Conservation (phyloP, 2,797 vertebrate species). For the Emydoidea blandingii region DNA sequence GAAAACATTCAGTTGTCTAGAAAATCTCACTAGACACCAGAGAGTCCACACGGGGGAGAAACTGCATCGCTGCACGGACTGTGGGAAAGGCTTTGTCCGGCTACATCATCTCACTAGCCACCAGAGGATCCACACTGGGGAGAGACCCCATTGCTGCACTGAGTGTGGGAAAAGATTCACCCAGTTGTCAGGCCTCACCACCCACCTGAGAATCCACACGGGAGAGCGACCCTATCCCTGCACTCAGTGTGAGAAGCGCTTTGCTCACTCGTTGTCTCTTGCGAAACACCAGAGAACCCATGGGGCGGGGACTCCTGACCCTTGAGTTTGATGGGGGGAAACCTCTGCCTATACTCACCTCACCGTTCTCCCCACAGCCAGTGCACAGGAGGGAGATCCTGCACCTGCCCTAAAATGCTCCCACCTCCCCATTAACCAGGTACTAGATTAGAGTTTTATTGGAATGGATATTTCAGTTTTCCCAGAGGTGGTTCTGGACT, state of each 20-base stretch:
- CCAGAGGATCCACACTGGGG: slow-evolving; percentile 70
- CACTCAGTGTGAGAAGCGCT: slow-evolving; percentile 48
- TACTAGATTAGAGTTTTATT: neutral
- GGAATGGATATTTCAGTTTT: no score
- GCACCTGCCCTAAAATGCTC: neutral
- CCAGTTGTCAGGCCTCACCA: slow-evolving; percentile 65
- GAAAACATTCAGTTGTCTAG: slow-evolving; percentile 61
- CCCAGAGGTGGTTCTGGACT: no score
- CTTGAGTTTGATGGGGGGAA: slow-evolving; percentile 41
- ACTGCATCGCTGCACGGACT: slow-evolving; percentile 55
- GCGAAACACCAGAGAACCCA: slow-evolving; percentile 31
- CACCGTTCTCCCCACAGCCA: neutral
- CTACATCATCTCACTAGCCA: slow-evolving; percentile 60
- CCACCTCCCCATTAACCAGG: neutral
- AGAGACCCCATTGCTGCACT: slow-evolving; percentile 60
- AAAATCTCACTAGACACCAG: slow-evolving; percentile 72
- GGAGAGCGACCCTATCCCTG: slow-evolving; percentile 68
- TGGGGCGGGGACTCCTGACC: slow-evolving; percentile 33
- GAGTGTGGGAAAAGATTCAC: slow-evolving; percentile 72
- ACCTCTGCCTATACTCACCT: slow-evolving; percentile 38
- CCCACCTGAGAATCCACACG: slow-evolving; percentile 69
- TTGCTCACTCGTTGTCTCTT: slow-evolving; percentile 50
- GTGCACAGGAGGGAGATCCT: neutral
- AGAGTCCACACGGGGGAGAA: slow-evolving; percentile 67
- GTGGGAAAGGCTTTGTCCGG: slow-evolving; percentile 72